Conservation (phyloP, 2,797 vertebrate genomes). For the Champsocephalus esox region DNA sequence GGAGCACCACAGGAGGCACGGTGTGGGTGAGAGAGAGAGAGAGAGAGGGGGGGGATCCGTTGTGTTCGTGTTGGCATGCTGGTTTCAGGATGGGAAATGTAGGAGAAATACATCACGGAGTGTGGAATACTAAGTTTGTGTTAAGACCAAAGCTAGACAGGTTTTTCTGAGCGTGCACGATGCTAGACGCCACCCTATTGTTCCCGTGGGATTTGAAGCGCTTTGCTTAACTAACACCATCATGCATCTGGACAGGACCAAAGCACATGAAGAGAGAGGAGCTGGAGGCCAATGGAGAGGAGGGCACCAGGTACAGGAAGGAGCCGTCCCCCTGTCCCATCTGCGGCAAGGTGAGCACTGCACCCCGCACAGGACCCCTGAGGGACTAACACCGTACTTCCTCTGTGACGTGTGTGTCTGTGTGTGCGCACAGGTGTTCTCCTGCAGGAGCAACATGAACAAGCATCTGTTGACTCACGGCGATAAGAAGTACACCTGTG, state of each 20-base stretch:
- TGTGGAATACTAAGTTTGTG: neutral
- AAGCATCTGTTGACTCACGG: conserved; percentile 98
- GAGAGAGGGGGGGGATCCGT: too few species aligned
- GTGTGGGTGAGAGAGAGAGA: conserved; percentile 86
- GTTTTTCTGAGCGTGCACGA: too few species aligned
- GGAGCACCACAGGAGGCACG: conserved; percentile 95
- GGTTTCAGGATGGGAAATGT: neutral
- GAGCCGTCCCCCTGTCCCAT: conserved; percentile 97
- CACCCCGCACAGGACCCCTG: neutral
- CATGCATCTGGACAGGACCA: conserved; percentile 83
- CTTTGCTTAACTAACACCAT: neutral
- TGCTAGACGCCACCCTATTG: neutral
- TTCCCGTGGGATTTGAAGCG: neutral
- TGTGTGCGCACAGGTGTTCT: conserved; percentile 89
- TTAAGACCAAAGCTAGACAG: neutral
- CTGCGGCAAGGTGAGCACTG: conserved; percentile 91
- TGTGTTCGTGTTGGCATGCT: neutral
- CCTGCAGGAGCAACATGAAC: conserved; percentile 99
- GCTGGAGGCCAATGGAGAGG: conserved; percentile 91
- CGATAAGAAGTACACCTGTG: conserved; percentile 99
- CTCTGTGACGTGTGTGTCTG: neutral
- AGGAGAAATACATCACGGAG: neutral
- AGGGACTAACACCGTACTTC: neutral
- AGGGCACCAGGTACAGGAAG: conserved; percentile 95
- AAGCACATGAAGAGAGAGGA: conserved; percentile 95